Conservation (phyloP, 2,113 vertebrate species). For the Symphodus melops region DNA sequence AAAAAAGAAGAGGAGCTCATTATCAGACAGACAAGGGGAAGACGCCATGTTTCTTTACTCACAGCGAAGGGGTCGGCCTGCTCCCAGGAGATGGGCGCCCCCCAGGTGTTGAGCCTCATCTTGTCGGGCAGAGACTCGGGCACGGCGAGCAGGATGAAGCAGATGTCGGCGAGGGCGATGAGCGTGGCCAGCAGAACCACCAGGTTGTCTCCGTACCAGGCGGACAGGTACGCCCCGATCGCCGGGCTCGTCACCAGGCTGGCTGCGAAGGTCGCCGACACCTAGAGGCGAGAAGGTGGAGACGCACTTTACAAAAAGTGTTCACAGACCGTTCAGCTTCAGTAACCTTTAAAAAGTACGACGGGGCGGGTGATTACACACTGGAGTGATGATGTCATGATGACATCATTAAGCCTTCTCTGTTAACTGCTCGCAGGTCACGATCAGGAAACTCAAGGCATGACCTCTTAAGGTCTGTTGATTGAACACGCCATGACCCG, state of each 20-base stretch:
- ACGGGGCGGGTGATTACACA: too few relatives aligned
- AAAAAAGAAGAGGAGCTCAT: neutral
- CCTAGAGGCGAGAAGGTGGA: conserved; percentile 83
- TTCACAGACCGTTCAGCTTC: too few relatives aligned
- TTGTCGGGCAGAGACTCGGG: conserved; percentile 94
- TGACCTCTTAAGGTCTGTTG: too few relatives aligned
- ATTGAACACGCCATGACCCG: too few relatives aligned
- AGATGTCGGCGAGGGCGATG: conserved; percentile 91
- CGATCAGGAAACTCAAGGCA: too few relatives aligned
- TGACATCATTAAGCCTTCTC: too few relatives aligned
- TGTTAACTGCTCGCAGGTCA: too few relatives aligned
- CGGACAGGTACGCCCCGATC: conserved; percentile 93
- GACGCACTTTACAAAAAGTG: too few relatives aligned
- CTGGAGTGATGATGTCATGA: too few relatives aligned
- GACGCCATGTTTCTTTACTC: conserved; percentile 56
- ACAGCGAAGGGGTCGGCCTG: conserved; percentile 95
- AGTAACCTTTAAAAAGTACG: too few relatives aligned
- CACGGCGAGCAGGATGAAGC: conserved; percentile 93
- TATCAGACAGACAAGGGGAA: neutral
- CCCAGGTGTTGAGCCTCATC: conserved; percentile 92
- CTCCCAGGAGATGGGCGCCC: conserved; percentile 92
- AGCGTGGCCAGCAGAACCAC: conserved; percentile 91
- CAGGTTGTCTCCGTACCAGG: conserved; percentile 90
- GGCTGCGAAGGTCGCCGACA: conserved; percentile 95
- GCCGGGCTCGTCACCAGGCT: conserved; percentile 95